Evolutionary conservation across 2,888 invertebrate species (phyloP).

Genomic region (Lysandra bellargus): DNA sequence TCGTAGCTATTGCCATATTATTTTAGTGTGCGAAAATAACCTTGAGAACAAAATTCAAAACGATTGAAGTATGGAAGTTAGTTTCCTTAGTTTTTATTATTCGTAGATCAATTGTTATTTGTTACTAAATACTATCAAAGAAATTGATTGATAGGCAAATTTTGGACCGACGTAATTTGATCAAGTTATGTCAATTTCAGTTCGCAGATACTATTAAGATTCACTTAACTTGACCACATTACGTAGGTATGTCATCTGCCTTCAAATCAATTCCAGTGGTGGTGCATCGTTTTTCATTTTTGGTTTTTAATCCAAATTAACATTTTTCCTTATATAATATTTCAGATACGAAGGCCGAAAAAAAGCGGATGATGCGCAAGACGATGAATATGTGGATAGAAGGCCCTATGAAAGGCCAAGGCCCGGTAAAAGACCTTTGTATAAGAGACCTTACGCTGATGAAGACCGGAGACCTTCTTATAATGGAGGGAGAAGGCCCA

Average conservation of each 20-base stretch:
- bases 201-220: too few species aligned
- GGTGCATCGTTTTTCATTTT: background rate
- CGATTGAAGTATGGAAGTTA: too few species aligned
- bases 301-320: background rate
- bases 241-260: background rate
- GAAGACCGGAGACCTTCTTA: constrained; percentile 54
- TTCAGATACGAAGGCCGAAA: constrained; percentile 73
- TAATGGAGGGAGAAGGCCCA: constrained; percentile 53
- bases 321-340: constrained; percentile 35
- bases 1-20: too few species aligned
- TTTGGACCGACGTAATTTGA: too few species aligned
- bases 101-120: too few species aligned
- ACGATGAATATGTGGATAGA: constrained; percentile 65
- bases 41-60: too few species aligned
- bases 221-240: too few species aligned
- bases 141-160: too few species aligned
- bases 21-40: too few species aligned
- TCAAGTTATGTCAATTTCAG: too few species aligned
- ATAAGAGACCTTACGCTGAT: constrained; percentile 61
- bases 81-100: too few species aligned
- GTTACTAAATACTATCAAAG: too few species aligned
- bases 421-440: constrained; percentile 57
- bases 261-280: background rate
- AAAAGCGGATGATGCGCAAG: constrained; percentile 68
- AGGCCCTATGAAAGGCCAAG: constrained; percentile 64